A percentile compares a stretch with the other conserved stretches of the same genome.
Evolutionary conservation across 2,113 vertebrate species (phyloP).

Genomic region (Cygnus buccinator): DNA sequence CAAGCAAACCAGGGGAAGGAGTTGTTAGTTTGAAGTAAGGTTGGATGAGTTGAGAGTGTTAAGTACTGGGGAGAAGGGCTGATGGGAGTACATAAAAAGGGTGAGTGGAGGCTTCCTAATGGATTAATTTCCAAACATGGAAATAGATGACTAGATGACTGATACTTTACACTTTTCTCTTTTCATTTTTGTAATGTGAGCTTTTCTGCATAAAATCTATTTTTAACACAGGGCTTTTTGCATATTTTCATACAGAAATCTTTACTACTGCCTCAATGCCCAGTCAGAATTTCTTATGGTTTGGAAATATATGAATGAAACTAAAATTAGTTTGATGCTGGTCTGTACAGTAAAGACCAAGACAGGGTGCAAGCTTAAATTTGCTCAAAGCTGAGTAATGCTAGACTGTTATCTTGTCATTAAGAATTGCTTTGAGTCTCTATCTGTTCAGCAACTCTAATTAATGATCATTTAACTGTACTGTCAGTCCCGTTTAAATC

Average conservation of each 20-base stretch:
- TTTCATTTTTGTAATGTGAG: not conserved
- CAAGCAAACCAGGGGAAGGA: not conserved
- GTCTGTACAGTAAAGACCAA: conserved; percentile 14
- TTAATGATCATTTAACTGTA: conserved; percentile 97
- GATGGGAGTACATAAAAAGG: not conserved
- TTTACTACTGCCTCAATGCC: not conserved
- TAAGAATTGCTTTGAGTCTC: conserved; percentile 83
- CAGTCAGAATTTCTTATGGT: not conserved
- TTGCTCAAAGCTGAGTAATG: conserved; percentile 61
- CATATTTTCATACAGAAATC: not conserved
- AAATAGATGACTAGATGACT: not conserved
- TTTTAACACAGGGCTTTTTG: not conserved
- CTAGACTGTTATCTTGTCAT: conserved; percentile 80
- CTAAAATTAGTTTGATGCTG: conserved; percentile 2
- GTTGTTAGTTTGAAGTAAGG: not conserved
- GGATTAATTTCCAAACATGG: not conserved
- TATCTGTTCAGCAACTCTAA: conserved; percentile 89
- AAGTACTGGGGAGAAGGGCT: not conserved
- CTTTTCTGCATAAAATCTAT: not conserved
- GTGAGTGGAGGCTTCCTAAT: not conserved
- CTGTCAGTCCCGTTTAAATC: conserved; percentile 89
- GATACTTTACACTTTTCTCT: not conserved
- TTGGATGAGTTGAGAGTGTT: not conserved
- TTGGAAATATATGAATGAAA: conserved; percentile 12
- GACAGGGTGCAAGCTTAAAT: conserved; percentile 48